Evolutionary conservation across 1,140 invertebrate genomes (phyloP).

Genomic region (Drosophila trapezifrons): DNA sequence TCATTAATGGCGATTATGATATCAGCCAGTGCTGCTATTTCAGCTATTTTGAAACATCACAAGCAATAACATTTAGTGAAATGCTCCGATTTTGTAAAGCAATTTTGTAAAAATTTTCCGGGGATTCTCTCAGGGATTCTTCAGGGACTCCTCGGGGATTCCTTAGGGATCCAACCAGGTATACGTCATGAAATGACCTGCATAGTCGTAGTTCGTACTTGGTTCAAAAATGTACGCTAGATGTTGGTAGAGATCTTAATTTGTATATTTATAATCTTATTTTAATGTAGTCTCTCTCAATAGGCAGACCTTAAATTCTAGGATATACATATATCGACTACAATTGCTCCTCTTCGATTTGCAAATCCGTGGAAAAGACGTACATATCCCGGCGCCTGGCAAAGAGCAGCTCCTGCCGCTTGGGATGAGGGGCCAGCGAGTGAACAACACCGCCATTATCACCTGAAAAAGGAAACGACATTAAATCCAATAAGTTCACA

Average conservation of each 20-base stretch:
- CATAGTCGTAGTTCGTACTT: too few relatives aligned
- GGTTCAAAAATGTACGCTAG: not conserved
- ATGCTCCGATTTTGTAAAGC: too few relatives aligned
- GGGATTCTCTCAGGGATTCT: too few relatives aligned
- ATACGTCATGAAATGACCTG: too few relatives aligned
- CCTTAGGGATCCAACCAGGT: too few relatives aligned
- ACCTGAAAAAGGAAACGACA: constrained; percentile 32
- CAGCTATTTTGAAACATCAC: too few relatives aligned
- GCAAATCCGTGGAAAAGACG: constrained; percentile 85
- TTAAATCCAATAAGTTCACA: too few relatives aligned
- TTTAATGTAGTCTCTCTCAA: not conserved
- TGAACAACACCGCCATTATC: constrained; percentile 86
- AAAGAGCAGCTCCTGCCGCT: constrained; percentile 87
- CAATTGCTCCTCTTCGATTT: constrained; percentile 70
- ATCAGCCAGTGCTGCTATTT: too few relatives aligned
- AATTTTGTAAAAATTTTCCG: too few relatives aligned
- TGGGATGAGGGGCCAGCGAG: constrained; percentile 90
- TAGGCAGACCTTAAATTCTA: not conserved
- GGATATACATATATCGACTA: constrained; percentile 18
- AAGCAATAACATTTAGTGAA: too few relatives aligned
- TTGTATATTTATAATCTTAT: not conserved
- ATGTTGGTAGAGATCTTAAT: not conserved
- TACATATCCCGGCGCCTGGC: constrained; percentile 88
- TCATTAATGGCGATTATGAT: too few relatives aligned
- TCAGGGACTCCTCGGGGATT: too few relatives aligned